These are phyloP conservation scores for Gari tellinella DNA, from an alignment of 2,888 invertebrate species.

Conservation along the genomic window DNA sequence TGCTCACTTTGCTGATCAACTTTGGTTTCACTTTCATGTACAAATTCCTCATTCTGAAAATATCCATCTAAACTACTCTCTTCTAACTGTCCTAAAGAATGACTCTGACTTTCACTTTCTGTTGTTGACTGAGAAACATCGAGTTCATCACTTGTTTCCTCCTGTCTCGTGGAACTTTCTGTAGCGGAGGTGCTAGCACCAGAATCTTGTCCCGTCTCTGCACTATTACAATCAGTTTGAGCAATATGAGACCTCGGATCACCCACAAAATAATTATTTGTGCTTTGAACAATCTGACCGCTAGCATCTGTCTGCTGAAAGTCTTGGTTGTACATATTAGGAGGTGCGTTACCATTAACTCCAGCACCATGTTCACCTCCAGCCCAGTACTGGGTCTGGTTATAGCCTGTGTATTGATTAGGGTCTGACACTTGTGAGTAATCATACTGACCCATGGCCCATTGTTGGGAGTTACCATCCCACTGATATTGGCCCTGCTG, in stretches of 20 bases:
- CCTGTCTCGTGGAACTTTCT: constrained; percentile 5
- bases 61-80: constrained; percentile 18
- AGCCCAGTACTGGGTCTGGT: constrained; percentile 45
- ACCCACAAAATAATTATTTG: constrained; percentile 6
- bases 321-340: constrained; percentile 7
- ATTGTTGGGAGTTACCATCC: constrained; percentile 40
- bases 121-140: constrained; percentile 45
- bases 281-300: constrained; percentile 8
- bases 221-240: not conserved
- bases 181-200: not conserved
- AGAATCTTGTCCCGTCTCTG: not conserved
- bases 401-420: constrained; percentile 18
- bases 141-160: constrained; percentile 26
- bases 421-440: constrained; percentile 25
- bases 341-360: constrained; percentile 17
- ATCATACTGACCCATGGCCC: constrained; percentile 33
- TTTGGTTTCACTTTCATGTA: constrained; percentile 32
- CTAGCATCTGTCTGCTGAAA: constrained; percentile 2
- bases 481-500: constrained; percentile 18
- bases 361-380: not conserved
- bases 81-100: constrained; percentile 37
- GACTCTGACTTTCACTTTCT: constrained; percentile 43
- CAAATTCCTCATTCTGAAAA: constrained; percentile 31
- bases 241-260: constrained; percentile 14
- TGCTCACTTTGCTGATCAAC: constrained; percentile 2